Percentiles rank a stretch among this genome's conserved stretches.
phyloP scores from a whole-genome alignment of 2,888 invertebrate genomes.

The Tipula vernalis region DNA sequence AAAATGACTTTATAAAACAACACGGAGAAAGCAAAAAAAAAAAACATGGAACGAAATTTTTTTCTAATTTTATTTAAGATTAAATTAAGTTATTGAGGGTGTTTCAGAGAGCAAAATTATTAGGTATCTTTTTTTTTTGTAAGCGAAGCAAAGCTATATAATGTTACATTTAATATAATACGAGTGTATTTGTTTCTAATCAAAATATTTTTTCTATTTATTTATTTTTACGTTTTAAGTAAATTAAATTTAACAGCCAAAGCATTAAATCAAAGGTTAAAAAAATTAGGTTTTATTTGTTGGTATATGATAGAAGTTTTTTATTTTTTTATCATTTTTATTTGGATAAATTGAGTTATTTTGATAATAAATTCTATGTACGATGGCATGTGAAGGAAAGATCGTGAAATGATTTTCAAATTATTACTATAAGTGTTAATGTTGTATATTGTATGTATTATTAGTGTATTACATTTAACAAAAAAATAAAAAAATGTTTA shows the following conservation, averaged over 20 bases:
- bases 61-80: neutral
- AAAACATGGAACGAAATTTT: neutral
- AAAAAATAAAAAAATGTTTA: neutral
- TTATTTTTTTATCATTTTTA: neutral
- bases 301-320: neutral
- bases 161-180: neutral
- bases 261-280: neutral
- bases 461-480: neutral
- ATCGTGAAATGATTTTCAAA: neutral
- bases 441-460: neutral
- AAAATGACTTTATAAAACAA: neutral
- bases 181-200: neutral
- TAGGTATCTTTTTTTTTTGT: neutral
- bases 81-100: slow-evolving; percentile 4
- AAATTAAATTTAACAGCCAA: neutral
- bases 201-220: neutral
- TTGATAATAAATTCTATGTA: neutral
- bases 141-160: neutral
- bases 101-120: neutral
- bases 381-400: neutral
- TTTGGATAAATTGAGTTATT: neutral
- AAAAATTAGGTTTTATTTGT: neutral
- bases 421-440: neutral
- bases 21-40: neutral
- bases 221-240: neutral